Conservation (phyloP, 2,113 vertebrate species). For the Candoia aspera region DNA sequence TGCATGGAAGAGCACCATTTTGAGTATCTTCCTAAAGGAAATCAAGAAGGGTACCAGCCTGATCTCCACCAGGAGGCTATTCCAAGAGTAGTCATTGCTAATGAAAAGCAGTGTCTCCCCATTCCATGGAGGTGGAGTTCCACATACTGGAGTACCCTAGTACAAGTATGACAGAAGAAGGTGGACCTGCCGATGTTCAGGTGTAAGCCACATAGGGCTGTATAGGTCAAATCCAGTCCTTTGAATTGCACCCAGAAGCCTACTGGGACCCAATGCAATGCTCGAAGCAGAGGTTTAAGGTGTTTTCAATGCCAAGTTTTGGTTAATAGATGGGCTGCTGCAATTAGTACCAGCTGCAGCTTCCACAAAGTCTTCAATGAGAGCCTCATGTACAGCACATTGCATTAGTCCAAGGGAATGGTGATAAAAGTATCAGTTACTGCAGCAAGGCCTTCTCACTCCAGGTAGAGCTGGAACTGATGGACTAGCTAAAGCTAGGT, state of each 20-base stretch:
- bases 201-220: background rate
- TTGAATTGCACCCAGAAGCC: background rate
- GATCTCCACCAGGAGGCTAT: background rate
- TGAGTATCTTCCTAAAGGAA: background rate
- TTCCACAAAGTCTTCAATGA: background rate
- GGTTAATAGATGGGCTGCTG: background rate
- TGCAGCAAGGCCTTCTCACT: background rate
- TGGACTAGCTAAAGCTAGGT: background rate
- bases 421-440: background rate
- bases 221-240: background rate
- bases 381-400: background rate
- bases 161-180: background rate
- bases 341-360: background rate
- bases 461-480: background rate
- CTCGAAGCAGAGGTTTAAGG: background rate
- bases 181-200: background rate
- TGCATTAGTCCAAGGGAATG: background rate
- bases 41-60: background rate
- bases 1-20: background rate
- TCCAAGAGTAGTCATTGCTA: background rate
- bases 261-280: background rate
- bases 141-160: background rate
- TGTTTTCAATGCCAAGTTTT: background rate
- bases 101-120: background rate
- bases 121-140: background rate